Evolutionary conservation across 2,113 vertebrate genomes (phyloP).

Genomic region (Campylomormyrus tamandua): DNA sequence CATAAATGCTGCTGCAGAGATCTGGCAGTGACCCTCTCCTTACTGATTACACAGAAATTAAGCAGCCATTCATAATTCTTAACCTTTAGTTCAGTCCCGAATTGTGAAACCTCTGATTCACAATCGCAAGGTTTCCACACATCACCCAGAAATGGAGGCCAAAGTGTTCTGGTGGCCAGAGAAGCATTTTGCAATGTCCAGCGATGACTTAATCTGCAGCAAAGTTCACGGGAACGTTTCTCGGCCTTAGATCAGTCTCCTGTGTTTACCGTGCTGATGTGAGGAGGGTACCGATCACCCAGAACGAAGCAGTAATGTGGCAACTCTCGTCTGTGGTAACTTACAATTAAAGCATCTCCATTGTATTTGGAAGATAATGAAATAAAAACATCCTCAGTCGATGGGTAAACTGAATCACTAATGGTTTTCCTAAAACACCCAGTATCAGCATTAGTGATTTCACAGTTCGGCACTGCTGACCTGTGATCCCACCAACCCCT

Average conservation of each 20-base stretch:
- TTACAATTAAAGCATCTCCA: not conserved
- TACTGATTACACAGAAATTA: not conserved
- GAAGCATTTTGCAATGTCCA: not conserved
- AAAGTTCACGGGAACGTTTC: not conserved
- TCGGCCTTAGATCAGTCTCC: not conserved
- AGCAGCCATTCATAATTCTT: not conserved
- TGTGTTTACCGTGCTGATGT: not conserved
- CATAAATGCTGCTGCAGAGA: not conserved
- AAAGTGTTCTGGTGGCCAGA: not conserved
- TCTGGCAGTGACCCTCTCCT: not conserved
- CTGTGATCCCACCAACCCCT: not conserved
- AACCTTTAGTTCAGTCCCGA: not conserved
- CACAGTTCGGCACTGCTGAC: not conserved
- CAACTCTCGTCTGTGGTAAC: not conserved
- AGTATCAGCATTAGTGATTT: not conserved
- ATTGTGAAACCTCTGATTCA: constrained; percentile 14
- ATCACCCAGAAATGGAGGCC: constrained; percentile 18
- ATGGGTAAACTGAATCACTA: not conserved
- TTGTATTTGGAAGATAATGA: not conserved
- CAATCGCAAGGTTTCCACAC: constrained; percentile 10
- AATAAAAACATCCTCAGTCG: not conserved
- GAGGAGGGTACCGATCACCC: not conserved
- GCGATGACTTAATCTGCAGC: not conserved
- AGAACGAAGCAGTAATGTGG: not conserved
- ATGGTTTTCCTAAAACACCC: not conserved